Evolutionary conservation across 2,888 invertebrate genomes (phyloP), one percentile per base, ranked within the genome.

Genomic region (Selenia dentaria): DNA sequence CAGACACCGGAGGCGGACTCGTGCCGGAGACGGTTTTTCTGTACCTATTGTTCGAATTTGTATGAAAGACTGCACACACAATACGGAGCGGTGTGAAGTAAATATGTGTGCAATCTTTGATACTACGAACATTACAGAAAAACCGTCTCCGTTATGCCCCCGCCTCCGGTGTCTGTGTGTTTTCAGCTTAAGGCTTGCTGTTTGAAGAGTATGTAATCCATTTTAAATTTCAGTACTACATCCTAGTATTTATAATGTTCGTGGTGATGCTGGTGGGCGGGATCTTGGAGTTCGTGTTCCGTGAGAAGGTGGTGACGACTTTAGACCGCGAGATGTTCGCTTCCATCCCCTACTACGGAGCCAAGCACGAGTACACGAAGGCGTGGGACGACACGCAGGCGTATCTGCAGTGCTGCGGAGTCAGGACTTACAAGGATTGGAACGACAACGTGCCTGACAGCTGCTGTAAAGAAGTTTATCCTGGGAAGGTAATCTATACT

Each of bases 311-410:
- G 20, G 85, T 94, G 38, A 92, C 92, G 29, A 94, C 95, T 0
- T 92, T 97, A 79, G 93, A 95, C 68, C 93, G 95, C 59, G 95
- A 95, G 82, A 95, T 97, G 95, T 92, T 92, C 56, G 94, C 94
- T 10, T 93, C 96, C 1, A 92, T 97, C 64, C 93, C 94, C 4
- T 92, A 93, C 54, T 97, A 97, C 75, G 94, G 95, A 32, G 92
- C 92, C 10, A 92, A 93, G 51, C 92, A 92, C 31, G 92, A 94
- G 51, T 93, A 96, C 45, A 95, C 95, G 1, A 92, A 93, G 44
- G 95, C 97, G 0, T 98, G 98, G 98, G 97, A 98, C 74, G 93
- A 94, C 53, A 96, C 97, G 0, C 98, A 98, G 79, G 93, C 93
- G 18, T 92, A 95, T 85, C 87, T 97, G 34, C 93, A 95, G 70